Evolutionary conservation across 1,140 invertebrate genomes (phyloP).

Genomic region (Pteromalus puparum): DNA sequence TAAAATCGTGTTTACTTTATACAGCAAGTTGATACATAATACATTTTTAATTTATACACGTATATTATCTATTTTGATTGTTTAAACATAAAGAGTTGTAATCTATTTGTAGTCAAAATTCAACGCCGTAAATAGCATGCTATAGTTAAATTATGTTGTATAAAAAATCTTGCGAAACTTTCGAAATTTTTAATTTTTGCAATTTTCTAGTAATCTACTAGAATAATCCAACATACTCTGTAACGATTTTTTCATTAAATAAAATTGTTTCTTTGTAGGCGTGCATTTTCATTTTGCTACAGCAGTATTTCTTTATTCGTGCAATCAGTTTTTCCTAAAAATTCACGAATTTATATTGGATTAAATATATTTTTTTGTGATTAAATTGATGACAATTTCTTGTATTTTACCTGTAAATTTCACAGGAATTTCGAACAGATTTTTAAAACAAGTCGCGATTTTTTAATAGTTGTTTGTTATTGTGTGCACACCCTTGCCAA

Average conservation of each 20-base stretch:
- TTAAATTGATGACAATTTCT: neutral
- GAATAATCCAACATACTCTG: neutral
- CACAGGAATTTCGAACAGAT: slow-evolving; percentile 3
- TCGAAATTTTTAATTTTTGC: neutral
- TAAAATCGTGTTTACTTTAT: neutral
- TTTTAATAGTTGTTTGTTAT: neutral
- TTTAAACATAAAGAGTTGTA: neutral
- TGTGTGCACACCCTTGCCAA: slow-evolving; percentile 17
- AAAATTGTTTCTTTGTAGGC: neutral
- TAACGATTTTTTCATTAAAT: neutral
- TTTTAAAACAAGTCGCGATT: neutral
- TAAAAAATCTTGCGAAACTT: neutral
- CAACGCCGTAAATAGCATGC: neutral
- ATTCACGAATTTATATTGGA: neutral
- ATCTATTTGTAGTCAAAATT: neutral
- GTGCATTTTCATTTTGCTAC: neutral
- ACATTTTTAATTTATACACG: neutral
- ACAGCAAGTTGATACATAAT: neutral
- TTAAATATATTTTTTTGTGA: neutral
- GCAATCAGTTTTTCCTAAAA: neutral
- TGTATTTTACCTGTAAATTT: neutral
- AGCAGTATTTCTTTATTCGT: neutral
- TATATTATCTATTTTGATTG: neutral
- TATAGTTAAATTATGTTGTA: neutral
- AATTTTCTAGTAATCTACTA: neutral